Conservation (phyloP, 2,113 vertebrate genomes). For the Monarcha castaneiventris region DNA sequence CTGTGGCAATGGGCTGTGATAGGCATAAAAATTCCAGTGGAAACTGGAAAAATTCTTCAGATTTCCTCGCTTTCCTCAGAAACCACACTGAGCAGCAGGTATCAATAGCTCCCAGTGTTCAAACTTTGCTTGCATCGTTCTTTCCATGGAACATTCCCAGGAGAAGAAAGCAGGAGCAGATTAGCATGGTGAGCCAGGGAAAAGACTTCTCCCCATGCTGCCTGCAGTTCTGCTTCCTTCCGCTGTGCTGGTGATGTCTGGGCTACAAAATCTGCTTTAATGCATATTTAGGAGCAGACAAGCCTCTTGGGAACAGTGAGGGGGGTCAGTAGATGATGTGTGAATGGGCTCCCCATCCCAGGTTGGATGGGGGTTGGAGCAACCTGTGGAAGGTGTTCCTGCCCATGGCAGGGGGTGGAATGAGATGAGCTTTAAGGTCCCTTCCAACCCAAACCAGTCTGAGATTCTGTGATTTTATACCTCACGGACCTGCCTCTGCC, state of each 20-base stretch:
- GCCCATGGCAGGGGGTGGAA: background rate
- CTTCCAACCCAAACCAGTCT: background rate
- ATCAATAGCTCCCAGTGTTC: slow-evolving; percentile 63
- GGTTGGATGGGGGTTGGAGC: background rate
- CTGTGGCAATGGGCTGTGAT: slow-evolving; percentile 1
- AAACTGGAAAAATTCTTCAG: slow-evolving; percentile 60
- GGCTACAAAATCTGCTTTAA: background rate
- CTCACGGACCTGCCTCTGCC: rapidly evolving
- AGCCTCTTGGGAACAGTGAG: background rate
- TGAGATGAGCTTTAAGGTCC: background rate
- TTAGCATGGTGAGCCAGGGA: background rate
- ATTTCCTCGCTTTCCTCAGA: slow-evolving; percentile 47
- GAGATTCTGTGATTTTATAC: background rate
- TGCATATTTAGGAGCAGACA: background rate
- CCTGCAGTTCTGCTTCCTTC: background rate
- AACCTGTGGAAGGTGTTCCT: background rate
- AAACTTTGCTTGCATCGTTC: slow-evolving; percentile 46
- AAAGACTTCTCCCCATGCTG: background rate
- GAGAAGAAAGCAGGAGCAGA: slow-evolving; percentile 38
- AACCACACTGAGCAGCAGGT: slow-evolving; percentile 57
- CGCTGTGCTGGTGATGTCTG: background rate
- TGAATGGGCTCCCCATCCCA: background rate
- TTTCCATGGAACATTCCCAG: slow-evolving; percentile 60
- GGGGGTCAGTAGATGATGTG: background rate
- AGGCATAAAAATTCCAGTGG: slow-evolving; percentile 49